Base-by-base conservation (phyloP, 2,797 vertebrate genomes). In the Columba guinea region DNA sequence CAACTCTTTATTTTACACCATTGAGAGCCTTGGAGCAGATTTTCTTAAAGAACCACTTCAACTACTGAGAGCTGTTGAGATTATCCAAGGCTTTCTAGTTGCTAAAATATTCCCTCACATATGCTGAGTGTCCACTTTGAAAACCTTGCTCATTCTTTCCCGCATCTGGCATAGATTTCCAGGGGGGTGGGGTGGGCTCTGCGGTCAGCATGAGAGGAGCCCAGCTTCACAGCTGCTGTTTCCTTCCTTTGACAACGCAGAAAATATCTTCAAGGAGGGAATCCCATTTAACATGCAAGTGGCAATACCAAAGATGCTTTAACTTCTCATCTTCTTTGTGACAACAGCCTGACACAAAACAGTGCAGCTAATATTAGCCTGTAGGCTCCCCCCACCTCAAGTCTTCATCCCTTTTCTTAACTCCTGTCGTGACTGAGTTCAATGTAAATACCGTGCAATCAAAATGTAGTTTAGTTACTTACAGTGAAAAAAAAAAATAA, bases 131-230 rank as follows among this genome's bases (percentile, higher is more conserved):
- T 95, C 89, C 95, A 56, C 85, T 96, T 97, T 96, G 95, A 93
- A 97, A 97, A 95, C 85, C 80, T 93, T 90, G 78, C 56, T 82
- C 79, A 88, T 94, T 96, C 90, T 97, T 97, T 73, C 32, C 82
- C 75, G 92, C 97, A 97, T 97, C 97, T 98, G 97, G 97, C 96
- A 97, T 94, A 93, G 95, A 98, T 98, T 97, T 97, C 60, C 78
- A 91, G 84, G 87, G 93, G 94, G 95, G 82, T 92, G 94, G 95
- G 83, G 87, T 5, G 2, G 41, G 90, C 94, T 92, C 95, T 97
- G 95, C 11, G 62, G 95, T 96, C 94, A 7, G 93, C 84, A 58
- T 95, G 91, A 97, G 95, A 86, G 28, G 46, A 96, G 94, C 91
- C 75, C 8, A 13, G 85, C 91, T 88, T 93, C 44, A 1, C 97